phyloP scores from a whole-genome alignment of 2,888 invertebrate genomes.

The Suillia variegata region DNA sequence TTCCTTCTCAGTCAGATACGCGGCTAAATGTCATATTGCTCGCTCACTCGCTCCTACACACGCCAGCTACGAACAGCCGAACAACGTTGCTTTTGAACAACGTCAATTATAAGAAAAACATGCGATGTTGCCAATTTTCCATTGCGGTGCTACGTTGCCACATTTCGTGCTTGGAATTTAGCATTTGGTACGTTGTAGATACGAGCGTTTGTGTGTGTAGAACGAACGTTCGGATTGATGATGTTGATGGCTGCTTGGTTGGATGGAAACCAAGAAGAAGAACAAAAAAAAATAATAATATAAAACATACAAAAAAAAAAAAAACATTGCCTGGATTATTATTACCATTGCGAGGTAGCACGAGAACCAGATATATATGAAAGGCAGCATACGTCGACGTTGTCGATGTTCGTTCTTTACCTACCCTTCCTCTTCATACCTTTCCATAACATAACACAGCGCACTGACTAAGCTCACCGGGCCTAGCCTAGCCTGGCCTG shows the following conservation, averaged over 20 bases:
- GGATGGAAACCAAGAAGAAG: too few species aligned
- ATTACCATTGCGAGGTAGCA: not conserved
- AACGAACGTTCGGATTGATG: not conserved
- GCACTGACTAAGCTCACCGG: not conserved
- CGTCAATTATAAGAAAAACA: constrained; percentile 46
- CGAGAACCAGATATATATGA: not conserved
- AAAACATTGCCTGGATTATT: constrained; percentile 13
- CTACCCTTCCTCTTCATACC: not conserved
- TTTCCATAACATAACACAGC: not conserved
- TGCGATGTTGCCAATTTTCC: constrained; percentile 40
- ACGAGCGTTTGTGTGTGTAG: not conserved
- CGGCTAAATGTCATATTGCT: not conserved
- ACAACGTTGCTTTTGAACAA: not conserved
- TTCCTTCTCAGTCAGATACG: not conserved
- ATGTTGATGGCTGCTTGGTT: not conserved
- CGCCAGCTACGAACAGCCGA: not conserved
- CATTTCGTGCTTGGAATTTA: constrained; percentile 10
- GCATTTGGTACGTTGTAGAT: constrained; percentile 6
- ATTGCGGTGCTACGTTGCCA: constrained; percentile 23
- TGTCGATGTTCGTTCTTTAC: not conserved
- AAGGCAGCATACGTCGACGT: not conserved
- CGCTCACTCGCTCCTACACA: not conserved
- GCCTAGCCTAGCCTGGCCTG: not conserved
- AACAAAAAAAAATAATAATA: too few species aligned
- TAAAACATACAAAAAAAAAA: too few species aligned